Evolutionary conservation across 2,797 vertebrate species (phyloP).

Genomic region (Intellagama lesueurii): DNA sequence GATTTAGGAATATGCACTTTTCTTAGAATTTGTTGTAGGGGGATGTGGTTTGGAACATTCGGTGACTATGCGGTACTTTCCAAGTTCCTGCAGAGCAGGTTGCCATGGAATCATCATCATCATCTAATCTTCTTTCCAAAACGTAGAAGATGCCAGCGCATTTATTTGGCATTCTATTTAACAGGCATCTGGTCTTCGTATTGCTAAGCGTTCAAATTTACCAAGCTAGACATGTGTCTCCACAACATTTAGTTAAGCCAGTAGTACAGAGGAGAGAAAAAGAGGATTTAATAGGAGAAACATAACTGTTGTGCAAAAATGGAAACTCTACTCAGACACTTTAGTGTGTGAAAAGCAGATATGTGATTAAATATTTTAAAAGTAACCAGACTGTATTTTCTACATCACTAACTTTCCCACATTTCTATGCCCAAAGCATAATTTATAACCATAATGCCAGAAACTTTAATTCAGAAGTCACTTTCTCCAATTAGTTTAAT

Average conservation of each 20-base stretch:
- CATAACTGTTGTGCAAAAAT: constrained; percentile 51
- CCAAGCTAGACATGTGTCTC: constrained; percentile 70
- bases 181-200: constrained; percentile 77
- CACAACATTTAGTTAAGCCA: constrained; percentile 68
- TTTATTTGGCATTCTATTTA: constrained; percentile 74
- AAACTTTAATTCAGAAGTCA: constrained; percentile 41
- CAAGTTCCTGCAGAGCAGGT: constrained; percentile 59
- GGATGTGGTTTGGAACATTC: neutral
- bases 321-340: constrained; percentile 47
- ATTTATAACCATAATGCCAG: constrained; percentile 45
- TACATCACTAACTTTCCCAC: constrained; percentile 27
- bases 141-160: constrained; percentile 55
- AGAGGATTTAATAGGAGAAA: constrained; percentile 53
- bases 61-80: constrained; percentile 16
- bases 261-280: constrained; percentile 53
- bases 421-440: constrained; percentile 44
- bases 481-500: neutral
- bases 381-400: constrained; percentile 63
- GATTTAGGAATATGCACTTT: neutral
- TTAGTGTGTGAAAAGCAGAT: constrained; percentile 45
- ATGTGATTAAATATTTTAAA: constrained; percentile 61
- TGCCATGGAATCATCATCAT: constrained; percentile 59
- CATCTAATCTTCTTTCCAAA: constrained; percentile 64
- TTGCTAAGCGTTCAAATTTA: constrained; percentile 76
- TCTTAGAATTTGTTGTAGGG: constrained; percentile 3